phyloP scores from a whole-genome alignment of 2,888 invertebrate species.

The Hypolimnas misippus region DNA sequence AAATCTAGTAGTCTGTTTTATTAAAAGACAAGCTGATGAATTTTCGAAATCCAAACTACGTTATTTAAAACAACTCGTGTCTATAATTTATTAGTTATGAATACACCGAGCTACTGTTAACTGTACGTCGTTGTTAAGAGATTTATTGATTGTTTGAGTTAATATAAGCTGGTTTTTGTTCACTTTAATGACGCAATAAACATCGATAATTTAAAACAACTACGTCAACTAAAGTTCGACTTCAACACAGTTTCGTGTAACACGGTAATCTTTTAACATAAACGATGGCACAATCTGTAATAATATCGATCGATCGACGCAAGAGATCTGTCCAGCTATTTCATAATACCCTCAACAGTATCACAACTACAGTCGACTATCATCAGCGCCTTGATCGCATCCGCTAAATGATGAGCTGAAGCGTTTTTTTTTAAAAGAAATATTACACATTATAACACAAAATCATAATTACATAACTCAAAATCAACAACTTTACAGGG shows the following conservation, averaged over 20 bases:
- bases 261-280: background rate
- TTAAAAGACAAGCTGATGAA: too few species aligned
- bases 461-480: too few species aligned
- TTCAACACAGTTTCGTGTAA: background rate
- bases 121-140: too few species aligned
- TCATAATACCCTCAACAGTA: constrained; percentile 4
- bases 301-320: constrained; percentile 1
- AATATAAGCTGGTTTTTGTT: too few species aligned
- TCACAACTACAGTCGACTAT: constrained; percentile 6
- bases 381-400: constrained; percentile 9
- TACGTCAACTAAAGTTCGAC: background rate
- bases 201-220: background rate
- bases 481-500: too few species aligned
- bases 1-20: too few species aligned
- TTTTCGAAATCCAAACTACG: too few species aligned
- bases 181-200: background rate
- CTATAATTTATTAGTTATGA: too few species aligned
- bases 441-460: too few species aligned
- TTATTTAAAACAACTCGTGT: too few species aligned
- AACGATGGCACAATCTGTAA: constrained; percentile 6
- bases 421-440: background rate
- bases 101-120: too few species aligned
- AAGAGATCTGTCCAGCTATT: constrained; percentile 10
- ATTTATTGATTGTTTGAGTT: too few species aligned
- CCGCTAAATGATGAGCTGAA: background rate